Conservation (phyloP, 1,140 invertebrate species). For the Tetramorium alpestre region DNA sequence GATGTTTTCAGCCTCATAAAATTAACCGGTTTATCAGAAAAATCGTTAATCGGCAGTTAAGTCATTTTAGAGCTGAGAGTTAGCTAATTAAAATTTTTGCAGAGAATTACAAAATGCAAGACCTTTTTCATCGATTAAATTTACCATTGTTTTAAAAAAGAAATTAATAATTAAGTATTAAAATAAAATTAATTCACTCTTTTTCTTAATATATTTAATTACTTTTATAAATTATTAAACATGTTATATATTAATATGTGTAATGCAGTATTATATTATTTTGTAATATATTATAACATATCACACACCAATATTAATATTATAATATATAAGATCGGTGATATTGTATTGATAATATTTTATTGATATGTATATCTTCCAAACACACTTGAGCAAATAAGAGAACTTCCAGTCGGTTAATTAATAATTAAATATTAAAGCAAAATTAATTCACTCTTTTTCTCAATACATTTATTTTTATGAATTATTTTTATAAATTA, state of each 20-base stretch:
- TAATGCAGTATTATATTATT: too few relatives aligned
- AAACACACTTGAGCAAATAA: background rate
- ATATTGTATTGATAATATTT: too few relatives aligned
- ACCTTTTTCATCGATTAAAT: background rate
- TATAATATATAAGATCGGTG: too few relatives aligned
- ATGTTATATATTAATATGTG: too few relatives aligned
- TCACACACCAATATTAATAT: too few relatives aligned
- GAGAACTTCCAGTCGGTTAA: background rate
- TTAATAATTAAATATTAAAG: too few relatives aligned
- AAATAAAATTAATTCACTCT: background rate
- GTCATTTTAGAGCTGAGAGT: background rate
- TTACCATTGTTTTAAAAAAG: background rate
- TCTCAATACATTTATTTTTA: too few relatives aligned
- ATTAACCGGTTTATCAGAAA: slow-evolving; percentile 14
- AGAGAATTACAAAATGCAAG: background rate
- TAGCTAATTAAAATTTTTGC: background rate
- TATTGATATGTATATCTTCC: too few relatives aligned
- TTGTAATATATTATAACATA: too few relatives aligned
- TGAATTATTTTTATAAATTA: too few relatives aligned
- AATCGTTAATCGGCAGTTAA: background rate
- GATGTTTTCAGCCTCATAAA: slow-evolving; percentile 39
- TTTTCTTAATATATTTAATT: background rate
- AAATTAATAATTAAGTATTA: background rate
- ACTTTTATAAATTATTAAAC: too few relatives aligned
- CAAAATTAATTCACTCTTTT: too few relatives aligned